Conservation (phyloP, 2,888 invertebrate genomes). For the Cybosia mesomella region DNA sequence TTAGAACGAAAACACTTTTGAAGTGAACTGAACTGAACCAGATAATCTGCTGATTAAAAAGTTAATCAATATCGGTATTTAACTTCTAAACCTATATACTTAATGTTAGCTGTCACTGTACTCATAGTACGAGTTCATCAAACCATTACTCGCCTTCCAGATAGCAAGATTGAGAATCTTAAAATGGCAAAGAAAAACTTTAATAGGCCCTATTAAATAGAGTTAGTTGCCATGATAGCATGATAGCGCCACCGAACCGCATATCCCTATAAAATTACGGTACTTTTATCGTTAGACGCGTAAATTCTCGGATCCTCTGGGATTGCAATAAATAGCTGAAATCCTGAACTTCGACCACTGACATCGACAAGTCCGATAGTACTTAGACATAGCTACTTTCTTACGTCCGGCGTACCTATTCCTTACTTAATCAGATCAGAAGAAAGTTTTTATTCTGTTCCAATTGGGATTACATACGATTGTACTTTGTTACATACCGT, state of each 20-base stretch:
- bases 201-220: slow-evolving; percentile 45
- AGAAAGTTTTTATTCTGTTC: slow-evolving; percentile 38
- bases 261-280: slow-evolving; percentile 57
- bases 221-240: slow-evolving; percentile 48
- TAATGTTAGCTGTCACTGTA: neutral
- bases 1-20: no score
- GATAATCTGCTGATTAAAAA: no score
- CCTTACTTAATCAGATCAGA: slow-evolving; percentile 34
- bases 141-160: slow-evolving; percentile 17
- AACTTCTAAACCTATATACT: neutral
- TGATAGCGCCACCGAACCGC: slow-evolving; percentile 51
- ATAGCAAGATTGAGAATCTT: slow-evolving; percentile 42
- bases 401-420: slow-evolving; percentile 35
- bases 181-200: slow-evolving; percentile 47
- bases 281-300: slow-evolving; percentile 77
- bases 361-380: slow-evolving; percentile 75
- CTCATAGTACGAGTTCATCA: neutral
- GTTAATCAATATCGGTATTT: no score
- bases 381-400: slow-evolving; percentile 57
- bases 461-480: slow-evolving; percentile 32
- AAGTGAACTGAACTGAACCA: no score
- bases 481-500: slow-evolving; percentile 27
- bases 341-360: slow-evolving; percentile 82
- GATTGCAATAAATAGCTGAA: slow-evolving; percentile 85
- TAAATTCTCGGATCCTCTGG: slow-evolving; percentile 79